These are phyloP conservation scores for Pammene fasciana DNA, from an alignment of 2,888 invertebrate species.

Conservation along the genomic window DNA sequence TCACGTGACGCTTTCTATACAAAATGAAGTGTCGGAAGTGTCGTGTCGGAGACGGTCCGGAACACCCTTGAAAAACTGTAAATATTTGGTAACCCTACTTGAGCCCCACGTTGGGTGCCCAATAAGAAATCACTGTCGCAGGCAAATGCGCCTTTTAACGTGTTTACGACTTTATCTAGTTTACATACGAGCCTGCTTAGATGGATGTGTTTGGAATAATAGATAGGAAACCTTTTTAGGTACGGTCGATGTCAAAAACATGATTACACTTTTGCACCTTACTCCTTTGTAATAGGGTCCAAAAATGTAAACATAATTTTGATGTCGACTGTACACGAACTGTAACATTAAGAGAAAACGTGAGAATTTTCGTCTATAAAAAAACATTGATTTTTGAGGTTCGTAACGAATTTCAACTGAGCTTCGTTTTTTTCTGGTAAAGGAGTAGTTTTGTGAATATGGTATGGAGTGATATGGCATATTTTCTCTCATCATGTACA, in stretches of 20 bases:
- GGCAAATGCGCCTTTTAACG: slow-evolving; percentile 26
- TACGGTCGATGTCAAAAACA: too few relatives aligned
- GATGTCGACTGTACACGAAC: too few relatives aligned
- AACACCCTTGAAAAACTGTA: too few relatives aligned
- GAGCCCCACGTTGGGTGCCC: slow-evolving; percentile 51
- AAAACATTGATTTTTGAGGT: not conserved
- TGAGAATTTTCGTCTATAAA: not conserved
- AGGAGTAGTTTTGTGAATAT: not conserved
- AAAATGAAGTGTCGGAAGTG: too few relatives aligned
- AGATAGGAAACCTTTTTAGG: not conserved
- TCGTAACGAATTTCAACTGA: too few relatives aligned
- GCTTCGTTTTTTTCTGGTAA: not conserved
- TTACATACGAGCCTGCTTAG: slow-evolving; percentile 4
- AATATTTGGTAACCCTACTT: slow-evolving; percentile 12
- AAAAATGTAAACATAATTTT: too few relatives aligned
- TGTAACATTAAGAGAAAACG: not conserved
- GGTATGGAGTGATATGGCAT: not conserved
- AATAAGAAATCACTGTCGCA: slow-evolving; percentile 44
- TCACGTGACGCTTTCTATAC: too few relatives aligned
- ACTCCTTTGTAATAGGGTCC: too few relatives aligned
- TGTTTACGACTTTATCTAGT: slow-evolving; percentile 21
- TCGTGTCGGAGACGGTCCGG: too few relatives aligned
- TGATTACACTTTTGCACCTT: too few relatives aligned
- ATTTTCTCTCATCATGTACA: too few relatives aligned
- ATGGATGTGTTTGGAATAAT: not conserved